Base-by-base conservation (phyloP, 2,113 vertebrate species). In the Ochotona curzoniae region DNA sequence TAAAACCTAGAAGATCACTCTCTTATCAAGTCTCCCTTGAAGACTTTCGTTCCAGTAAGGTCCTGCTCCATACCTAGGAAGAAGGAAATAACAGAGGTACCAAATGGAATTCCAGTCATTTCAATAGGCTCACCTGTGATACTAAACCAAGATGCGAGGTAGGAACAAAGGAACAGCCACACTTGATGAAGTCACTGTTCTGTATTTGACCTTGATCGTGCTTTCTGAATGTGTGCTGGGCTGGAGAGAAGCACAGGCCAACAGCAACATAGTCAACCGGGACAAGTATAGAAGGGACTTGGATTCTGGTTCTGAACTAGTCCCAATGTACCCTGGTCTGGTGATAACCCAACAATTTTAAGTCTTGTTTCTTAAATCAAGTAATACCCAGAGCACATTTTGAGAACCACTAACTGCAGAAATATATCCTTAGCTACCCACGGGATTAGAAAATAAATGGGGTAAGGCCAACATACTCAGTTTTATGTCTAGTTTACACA, bases 401-500 rank as follows among this genome's bases (percentile, higher is more conserved):
- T n/a, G 51, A 91, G 84, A 93, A 74, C 17, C 11, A 32, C 44
- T 71, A 35, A 89, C 76, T 95, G 71, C 94, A 95, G 93, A 88
- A 97, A 96, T 93, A 80, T 93, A 71, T 78, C 81, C 81, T 93
- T 57, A 87, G n/a, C 54, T 91, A 57, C 85, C 90, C 89, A 75
- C 84, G 87, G 73, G 95, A 95, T 83, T 78, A 91, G 71, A 69
- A 92, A 94, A 95, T 96, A 96, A 96, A 91, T 64, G 38, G 54
- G 54, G 49, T 93, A 89, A 93, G 69, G 91, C 63, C 87, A 94
- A 89, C 84, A 94, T 88, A 81, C 80, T 51, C 49, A 70, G 83
- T 94, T 96, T 96, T 95, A 96, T 96, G 94, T 96, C 94, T 95
- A 95, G 78, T 70, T 64, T 49, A 26, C 67, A 51, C 13, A 90